phyloP scores from a whole-genome alignment of 1,140 invertebrate species.

The Gonatopus flavifemur region DNA sequence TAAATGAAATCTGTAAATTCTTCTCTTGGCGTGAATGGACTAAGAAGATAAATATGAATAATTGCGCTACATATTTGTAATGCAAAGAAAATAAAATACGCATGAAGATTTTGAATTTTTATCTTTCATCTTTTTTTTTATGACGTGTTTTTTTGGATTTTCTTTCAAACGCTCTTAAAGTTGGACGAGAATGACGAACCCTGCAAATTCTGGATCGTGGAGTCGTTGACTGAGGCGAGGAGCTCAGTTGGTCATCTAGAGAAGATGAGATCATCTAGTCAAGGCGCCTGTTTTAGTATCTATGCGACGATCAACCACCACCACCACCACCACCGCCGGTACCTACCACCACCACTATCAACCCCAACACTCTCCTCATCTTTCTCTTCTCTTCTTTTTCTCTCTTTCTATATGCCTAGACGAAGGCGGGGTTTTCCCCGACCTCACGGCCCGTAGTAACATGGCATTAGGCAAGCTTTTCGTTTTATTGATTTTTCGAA shows the following conservation, averaged over 20 bases:
- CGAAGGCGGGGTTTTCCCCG: conserved; percentile 25
- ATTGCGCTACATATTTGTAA: too few species aligned
- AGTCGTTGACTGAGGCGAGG: conserved; percentile 6
- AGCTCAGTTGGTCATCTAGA: conserved; percentile 41
- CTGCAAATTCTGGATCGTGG: conserved; percentile 9
- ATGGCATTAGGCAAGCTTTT: conserved; percentile 59
- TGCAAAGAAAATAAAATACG: neutral
- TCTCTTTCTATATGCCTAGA: conserved; percentile 33
- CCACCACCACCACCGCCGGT: conserved; percentile 56
- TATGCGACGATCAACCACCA: conserved; percentile 48
- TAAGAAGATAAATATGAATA: too few species aligned
- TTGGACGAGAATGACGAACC: conserved; percentile 22
- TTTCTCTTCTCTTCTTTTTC: neutral
- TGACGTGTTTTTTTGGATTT: too few species aligned
- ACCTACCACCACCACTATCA: conserved; percentile 34
- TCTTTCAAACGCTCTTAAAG: too few species aligned
- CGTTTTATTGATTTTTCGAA: conserved; percentile 61
- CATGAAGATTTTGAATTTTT: neutral
- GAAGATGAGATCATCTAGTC: conserved; percentile 46
- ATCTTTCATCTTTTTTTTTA: too few species aligned
- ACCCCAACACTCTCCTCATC: conserved; percentile 12
- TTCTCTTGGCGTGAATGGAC: too few species aligned
- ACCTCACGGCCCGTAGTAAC: conserved; percentile 48
- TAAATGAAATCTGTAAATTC: too few species aligned
- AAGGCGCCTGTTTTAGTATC: conserved; percentile 46